These are phyloP conservation scores for Yasuhikotakia modesta DNA, from an alignment of 2,797 vertebrate genomes.

Conservation along the genomic window DNA sequence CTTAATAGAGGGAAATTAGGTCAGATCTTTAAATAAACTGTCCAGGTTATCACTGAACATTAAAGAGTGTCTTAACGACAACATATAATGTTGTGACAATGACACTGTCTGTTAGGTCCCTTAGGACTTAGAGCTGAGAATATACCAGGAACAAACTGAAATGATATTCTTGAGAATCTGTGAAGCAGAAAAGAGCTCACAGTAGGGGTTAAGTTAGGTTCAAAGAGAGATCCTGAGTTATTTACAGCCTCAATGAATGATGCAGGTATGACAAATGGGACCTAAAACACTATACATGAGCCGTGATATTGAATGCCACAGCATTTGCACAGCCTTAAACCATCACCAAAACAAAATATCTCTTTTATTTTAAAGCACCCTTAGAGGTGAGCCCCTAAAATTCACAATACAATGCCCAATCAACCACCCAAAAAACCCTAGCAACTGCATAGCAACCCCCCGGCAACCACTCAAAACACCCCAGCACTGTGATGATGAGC, in stretches of 20 bases:
- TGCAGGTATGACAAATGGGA: neutral
- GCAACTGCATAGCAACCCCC: neutral
- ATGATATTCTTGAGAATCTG: conserved; percentile 4
- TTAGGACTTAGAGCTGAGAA: neutral
- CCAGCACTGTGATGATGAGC: too few species aligned
- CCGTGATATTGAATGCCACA: neutral
- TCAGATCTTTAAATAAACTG: too few species aligned
- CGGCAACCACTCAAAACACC: too few species aligned
- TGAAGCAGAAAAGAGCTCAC: neutral
- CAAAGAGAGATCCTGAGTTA: conserved; percentile 8
- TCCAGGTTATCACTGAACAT: too few species aligned
- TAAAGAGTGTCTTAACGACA: too few species aligned
- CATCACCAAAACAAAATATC: too few species aligned
- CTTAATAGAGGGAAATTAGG: too few species aligned
- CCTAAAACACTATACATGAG: neutral
- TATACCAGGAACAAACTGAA: neutral
- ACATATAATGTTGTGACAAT: too few species aligned
- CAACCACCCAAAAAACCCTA: neutral
- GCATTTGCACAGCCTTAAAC: neutral
- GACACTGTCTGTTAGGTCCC: too few species aligned
- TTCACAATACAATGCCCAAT: neutral
- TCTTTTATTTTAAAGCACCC: too few species aligned
- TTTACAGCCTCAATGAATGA: neutral
- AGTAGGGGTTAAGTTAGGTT: conserved; percentile 4
- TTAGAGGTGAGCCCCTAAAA: neutral